Evolutionary conservation across 2,888 invertebrate genomes (phyloP), one percentile per base, ranked within the genome.

Genomic region (Epirrhoe alternata): DNA sequence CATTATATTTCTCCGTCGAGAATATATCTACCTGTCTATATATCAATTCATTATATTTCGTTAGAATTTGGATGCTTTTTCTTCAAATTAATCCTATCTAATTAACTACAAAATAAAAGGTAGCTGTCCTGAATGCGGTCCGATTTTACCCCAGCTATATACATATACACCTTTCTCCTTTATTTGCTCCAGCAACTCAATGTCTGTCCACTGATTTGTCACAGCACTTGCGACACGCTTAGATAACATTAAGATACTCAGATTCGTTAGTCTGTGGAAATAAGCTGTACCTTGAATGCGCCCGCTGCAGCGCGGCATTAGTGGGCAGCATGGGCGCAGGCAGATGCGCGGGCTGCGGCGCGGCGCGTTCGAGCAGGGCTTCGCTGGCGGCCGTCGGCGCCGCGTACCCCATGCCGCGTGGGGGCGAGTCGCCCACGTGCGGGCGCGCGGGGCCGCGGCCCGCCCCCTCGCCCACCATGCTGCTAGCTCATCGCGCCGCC

Each of bases 361-460:
- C 86, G 75, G 84, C 88, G 73, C 94, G 90, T 81, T 94, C 94
- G 86, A 94, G 94, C 83, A 93, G 93, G 90, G 94, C 94, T 84
- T 94, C 94, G 73, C 90, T 92, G 86, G 94, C 93, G 86, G 94
- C 89, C 89, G 90, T 87, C 93, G 94, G 91, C 89, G 91, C 88
- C 93, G 94, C 86, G 94, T 87, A 89, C 91, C 93, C 89, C 93
- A 92, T 88, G 92, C 90, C 90, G 89, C 93, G 89, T 92, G 93
- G 93, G 92, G 94, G 94, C 90, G 94, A 92, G 90, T 94, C 90
- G 89, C 94, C 94, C 94, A 93, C 94, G 90, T 94, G 88, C 92
- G 93, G 94, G 92, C 94, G 94, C 94, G 94, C 93, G 89, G 92
- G 92, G 91, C 94, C 94, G 94, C 94, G 94, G 90, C 94, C 94